Evolutionary conservation across 2,113 vertebrate genomes (phyloP).

Genomic region (Polyodon spathula): DNA sequence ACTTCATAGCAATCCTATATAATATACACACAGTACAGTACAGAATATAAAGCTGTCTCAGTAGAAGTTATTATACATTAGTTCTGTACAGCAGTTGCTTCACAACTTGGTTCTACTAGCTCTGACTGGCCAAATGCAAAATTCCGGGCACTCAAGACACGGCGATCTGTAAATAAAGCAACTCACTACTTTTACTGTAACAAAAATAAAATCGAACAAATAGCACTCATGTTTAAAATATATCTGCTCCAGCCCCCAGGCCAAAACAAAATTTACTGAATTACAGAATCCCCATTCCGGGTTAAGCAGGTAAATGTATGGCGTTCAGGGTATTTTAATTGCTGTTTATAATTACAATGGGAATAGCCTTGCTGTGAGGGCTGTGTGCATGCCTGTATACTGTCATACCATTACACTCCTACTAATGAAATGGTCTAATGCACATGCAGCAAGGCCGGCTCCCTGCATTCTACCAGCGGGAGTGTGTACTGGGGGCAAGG

Average conservation of each 20-base stretch:
- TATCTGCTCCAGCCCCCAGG: constrained; percentile 34
- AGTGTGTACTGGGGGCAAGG: too few species aligned
- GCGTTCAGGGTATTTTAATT: constrained; percentile 37
- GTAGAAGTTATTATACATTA: too few species aligned
- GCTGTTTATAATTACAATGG: constrained; percentile 35
- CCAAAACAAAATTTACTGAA: constrained; percentile 38
- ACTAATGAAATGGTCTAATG: neutral
- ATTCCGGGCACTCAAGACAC: neutral
- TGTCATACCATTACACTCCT: neutral
- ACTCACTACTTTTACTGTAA: neutral
- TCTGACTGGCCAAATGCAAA: neutral
- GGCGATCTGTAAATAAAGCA: neutral
- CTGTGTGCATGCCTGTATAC: neutral
- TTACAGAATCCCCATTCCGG: constrained; percentile 10
- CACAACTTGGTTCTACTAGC: too few species aligned
- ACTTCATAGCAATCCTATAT: too few species aligned
- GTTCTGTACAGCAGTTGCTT: too few species aligned
- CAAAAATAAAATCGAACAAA: constrained; percentile 24
- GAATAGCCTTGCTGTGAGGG: neutral
- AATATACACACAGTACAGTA: too few species aligned
- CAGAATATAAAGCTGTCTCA: too few species aligned
- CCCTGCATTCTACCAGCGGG: too few species aligned
- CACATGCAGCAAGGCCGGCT: too few species aligned
- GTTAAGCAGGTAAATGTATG: constrained; percentile 18
- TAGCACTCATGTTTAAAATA: constrained; percentile 9